Evolutionary conservation across 2,888 invertebrate species (phyloP).

Genomic region (Agrochola macilenta): DNA sequence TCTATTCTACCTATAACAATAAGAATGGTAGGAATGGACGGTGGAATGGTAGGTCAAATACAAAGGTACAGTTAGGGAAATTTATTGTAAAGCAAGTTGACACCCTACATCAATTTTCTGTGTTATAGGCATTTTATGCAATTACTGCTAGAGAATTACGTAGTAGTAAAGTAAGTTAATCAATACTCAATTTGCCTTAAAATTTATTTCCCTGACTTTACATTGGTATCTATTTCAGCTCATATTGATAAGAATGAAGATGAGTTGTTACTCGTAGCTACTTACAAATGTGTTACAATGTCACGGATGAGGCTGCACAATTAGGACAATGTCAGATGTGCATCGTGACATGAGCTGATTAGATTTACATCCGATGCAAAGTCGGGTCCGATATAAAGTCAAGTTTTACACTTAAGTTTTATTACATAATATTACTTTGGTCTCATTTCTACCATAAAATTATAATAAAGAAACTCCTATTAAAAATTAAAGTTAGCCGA

Average conservation of each 20-base stretch:
- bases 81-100: neutral
- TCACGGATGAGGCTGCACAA: constrained; percentile 60
- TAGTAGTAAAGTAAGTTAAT: neutral
- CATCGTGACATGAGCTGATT: constrained; percentile 52
- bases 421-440: neutral
- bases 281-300: constrained; percentile 65
- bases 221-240: neutral
- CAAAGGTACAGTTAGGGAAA: neutral
- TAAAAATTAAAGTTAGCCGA: neutral
- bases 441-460: neutral
- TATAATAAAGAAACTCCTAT: too few relatives aligned
- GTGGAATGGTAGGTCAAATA: neutral
- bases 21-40: too few relatives aligned
- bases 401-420: neutral
- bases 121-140: neutral
- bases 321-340: constrained; percentile 58
- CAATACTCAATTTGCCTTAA: neutral
- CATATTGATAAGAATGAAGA: constrained; percentile 49
- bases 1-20: neutral
- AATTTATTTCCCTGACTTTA: neutral
- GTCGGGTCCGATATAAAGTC: too few relatives aligned
- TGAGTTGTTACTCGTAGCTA: constrained; percentile 43
- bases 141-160: neutral
- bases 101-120: neutral
- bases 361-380: constrained; percentile 31